These are phyloP conservation scores for Sweltsa coloradensis DNA, from an alignment of 1,140 invertebrate genomes.

Conservation along the genomic window DNA sequence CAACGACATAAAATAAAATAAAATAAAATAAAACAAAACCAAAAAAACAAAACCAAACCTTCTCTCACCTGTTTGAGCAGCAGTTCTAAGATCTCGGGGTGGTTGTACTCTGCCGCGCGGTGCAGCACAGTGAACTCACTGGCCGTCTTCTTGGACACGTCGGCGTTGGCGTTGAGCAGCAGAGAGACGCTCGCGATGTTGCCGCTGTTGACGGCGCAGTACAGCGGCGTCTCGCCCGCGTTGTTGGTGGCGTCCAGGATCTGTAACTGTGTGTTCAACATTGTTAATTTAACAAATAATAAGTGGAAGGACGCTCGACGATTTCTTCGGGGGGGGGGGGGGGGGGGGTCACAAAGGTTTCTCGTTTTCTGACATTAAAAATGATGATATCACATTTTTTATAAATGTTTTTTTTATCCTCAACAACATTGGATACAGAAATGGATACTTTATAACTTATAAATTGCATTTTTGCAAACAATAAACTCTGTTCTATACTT, in stretches of 20 bases:
- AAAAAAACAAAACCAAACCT: no score
- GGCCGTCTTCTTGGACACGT: conserved; percentile 28
- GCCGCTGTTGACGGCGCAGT: conserved; percentile 34
- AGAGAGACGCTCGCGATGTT: conserved; percentile 32
- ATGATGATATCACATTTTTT: neutral
- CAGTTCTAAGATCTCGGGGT: conserved; percentile 27
- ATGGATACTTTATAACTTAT: no score
- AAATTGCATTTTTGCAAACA: no score
- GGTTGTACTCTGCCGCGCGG: conserved; percentile 29
- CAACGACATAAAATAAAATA: no score
- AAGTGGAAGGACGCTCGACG: neutral
- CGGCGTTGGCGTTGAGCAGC: conserved; percentile 32
- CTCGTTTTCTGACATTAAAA: neutral
- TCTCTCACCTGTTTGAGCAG: no score
- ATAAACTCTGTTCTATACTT: no score
- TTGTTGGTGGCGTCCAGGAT: conserved; percentile 25
- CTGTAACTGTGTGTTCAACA: conserved; percentile 12
- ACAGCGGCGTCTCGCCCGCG: conserved; percentile 36
- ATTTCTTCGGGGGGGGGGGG: no score
- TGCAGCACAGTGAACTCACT: conserved; percentile 32
- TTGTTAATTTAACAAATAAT: neutral
- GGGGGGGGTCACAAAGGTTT: no score
- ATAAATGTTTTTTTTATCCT: neutral
- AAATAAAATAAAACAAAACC: no score
- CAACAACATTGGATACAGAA: neutral